These are phyloP conservation scores for Pandemis corylana DNA, from an alignment of 2,888 invertebrate species.

Conservation along the genomic window DNA sequence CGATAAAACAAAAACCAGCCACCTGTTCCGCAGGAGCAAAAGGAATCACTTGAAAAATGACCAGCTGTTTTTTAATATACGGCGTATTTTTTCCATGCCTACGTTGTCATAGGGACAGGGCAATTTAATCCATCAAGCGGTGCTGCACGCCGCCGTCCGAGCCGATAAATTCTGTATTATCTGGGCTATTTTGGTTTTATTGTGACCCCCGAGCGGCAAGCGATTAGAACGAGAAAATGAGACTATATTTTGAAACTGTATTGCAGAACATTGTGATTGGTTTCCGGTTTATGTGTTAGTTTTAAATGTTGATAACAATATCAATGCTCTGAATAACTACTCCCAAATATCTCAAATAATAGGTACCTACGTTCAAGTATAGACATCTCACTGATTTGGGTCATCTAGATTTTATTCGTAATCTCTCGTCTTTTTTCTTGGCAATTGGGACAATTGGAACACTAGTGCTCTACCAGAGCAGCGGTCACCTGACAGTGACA, in stretches of 20 bases:
- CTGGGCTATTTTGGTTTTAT: constrained; percentile 80
- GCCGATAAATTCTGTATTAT: constrained; percentile 83
- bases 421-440: neutral
- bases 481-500: constrained; percentile 64
- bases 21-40: constrained; percentile 79
- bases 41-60: constrained; percentile 84
- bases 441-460: neutral
- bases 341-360: too few relatives aligned
- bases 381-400: neutral
- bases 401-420: neutral
- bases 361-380: neutral
- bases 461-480: neutral
- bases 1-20: constrained; percentile 60
- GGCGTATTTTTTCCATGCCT: constrained; percentile 82
- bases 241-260: constrained; percentile 28
- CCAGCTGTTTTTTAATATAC: constrained; percentile 83
- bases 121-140: constrained; percentile 85
- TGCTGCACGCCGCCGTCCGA: constrained; percentile 71
- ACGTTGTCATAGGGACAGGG: constrained; percentile 84
- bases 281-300: constrained; percentile 5
- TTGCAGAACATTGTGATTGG: constrained; percentile 10
- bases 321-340: too few relatives aligned
- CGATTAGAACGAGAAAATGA: constrained; percentile 61
- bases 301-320: neutral
- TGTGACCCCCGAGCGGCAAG: constrained; percentile 67